Base-by-base conservation (phyloP, 1,140 invertebrate genomes). In the Drosophila ananassae region DNA sequence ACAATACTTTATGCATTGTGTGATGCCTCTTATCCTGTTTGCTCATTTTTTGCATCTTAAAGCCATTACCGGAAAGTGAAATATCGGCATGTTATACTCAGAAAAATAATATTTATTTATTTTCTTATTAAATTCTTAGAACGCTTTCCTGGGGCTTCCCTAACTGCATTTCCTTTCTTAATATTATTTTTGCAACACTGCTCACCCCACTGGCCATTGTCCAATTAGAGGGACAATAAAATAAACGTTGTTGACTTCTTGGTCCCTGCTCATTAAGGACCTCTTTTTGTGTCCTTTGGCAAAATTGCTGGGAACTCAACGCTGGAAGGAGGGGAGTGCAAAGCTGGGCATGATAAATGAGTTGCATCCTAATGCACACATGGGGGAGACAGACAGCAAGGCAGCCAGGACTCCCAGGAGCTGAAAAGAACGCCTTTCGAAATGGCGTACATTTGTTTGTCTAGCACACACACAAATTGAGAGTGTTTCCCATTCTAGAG, bases 301-400 rank as follows among this genome's bases (percentile, higher is more conserved):
- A 2, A 17, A 17, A 2, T 37, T n/a, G 44, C 24, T 22, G 22
- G 47, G 24, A 68, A 30, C 39, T 37, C 44, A 67, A 30, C 25
- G 22, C 21, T n/a, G 12, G 32, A 52, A 37, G 10, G 13, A 8
- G 28, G 37, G 34, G 8, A 64, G 57, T 66, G 59, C 12, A 68
- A 69, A 64, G 60, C 32, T 30, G 32, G 28, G 37, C 61, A 71
- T 75, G 63, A 82, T 77, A 77, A 82, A 82, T 82, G 79, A 74
- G 48, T 25, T 46, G 68, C 73, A 64, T 52, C 52, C n/a, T 59
- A 69, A 71, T 67, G 78, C 73, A 64, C 78, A 77, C 78, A 74
- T 51, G 48, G 51, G 47, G 61, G 24, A 32, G 12, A 32, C 32
- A 30, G 17, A 10, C 12, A 25, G n/a, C 37, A 24, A 13, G 37